Conservation (phyloP, 2,113 vertebrate genomes). For the Sorex fumeus region DNA sequence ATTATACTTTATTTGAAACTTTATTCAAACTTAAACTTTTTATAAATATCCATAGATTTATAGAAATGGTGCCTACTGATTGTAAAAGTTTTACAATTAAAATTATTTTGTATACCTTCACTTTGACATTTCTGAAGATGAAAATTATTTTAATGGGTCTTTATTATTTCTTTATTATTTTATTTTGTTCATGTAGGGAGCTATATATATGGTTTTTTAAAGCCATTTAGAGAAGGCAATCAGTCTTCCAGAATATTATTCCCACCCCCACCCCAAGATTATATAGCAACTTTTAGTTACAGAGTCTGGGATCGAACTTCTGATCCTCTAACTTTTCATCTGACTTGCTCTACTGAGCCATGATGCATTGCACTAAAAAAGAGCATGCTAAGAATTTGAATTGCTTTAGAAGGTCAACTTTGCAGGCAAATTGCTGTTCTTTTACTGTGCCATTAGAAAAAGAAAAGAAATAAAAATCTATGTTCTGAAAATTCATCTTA, state of each 20-base stretch:
- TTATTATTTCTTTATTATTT: too few relatives aligned
- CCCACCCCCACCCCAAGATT: not conserved
- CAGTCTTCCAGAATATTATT: slow-evolving; percentile 31
- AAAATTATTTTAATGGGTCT: not conserved
- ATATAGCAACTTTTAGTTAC: not conserved
- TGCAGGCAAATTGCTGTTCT: not conserved
- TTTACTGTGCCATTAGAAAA: slow-evolving; percentile 37
- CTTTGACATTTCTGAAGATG: slow-evolving; percentile 6
- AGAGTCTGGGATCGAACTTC: slow-evolving; percentile 53
- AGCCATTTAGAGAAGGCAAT: not conserved
- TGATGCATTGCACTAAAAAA: slow-evolving; percentile 26
- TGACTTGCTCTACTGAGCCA: slow-evolving; percentile 31
- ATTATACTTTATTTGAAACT: not conserved
- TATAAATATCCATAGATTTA: not conserved
- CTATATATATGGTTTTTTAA: not conserved
- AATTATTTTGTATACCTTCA: slow-evolving; percentile 20
- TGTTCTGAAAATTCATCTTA: slow-evolving; percentile 31
- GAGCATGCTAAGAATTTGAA: slow-evolving; percentile 34
- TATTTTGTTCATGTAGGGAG: not conserved
- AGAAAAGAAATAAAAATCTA: slow-evolving; percentile 26
- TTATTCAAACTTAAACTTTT: not conserved
- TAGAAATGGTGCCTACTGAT: not conserved
- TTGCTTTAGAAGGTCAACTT: slow-evolving; percentile 62
- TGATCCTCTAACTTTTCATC: slow-evolving; percentile 32
- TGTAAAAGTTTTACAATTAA: slow-evolving; percentile 41